phyloP scores from a whole-genome alignment of 2,888 invertebrate genomes.

The Mythimna albipuncta region DNA sequence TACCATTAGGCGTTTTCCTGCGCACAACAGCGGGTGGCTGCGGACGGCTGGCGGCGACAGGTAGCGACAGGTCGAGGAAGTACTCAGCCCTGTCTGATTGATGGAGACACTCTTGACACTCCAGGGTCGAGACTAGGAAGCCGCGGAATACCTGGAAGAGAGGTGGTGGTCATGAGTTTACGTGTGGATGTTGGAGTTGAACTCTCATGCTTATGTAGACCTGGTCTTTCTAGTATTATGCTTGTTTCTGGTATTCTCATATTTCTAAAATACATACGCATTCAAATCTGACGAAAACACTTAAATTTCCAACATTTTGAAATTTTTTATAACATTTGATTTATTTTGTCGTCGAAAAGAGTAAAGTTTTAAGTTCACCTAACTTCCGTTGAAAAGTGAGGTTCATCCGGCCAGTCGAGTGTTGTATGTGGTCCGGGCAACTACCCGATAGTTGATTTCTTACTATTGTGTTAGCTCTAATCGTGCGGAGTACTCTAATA shows the following conservation, averaged over 20 bases:
- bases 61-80: slow-evolving; percentile 98
- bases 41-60: slow-evolving; percentile 94
- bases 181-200: not conserved
- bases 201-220: slow-evolving; percentile 4
- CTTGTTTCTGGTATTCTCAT: not conserved
- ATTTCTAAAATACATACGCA: not conserved
- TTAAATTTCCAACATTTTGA: not conserved
- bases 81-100: slow-evolving; percentile 97
- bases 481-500: no score
- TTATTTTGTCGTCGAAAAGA: no score
- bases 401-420: no score
- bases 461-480: no score
- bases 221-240: no score
- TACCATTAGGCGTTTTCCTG: slow-evolving; percentile 88
- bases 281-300: not conserved
- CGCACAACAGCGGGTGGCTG: slow-evolving; percentile 92
- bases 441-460: no score
- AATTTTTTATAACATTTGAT: no score
- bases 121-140: slow-evolving; percentile 96
- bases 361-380: no score
- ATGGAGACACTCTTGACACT: slow-evolving; percentile 97
- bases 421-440: no score
- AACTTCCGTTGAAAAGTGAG: no score
- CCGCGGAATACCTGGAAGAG: slow-evolving; percentile 95
- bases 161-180: not conserved